A percentile compares a stretch with the other conserved stretches of the same genome.
These are phyloP conservation scores for Odontamblyopus rebecca DNA, from an alignment of 2,797 vertebrate genomes.

Conservation along the genomic window DNA sequence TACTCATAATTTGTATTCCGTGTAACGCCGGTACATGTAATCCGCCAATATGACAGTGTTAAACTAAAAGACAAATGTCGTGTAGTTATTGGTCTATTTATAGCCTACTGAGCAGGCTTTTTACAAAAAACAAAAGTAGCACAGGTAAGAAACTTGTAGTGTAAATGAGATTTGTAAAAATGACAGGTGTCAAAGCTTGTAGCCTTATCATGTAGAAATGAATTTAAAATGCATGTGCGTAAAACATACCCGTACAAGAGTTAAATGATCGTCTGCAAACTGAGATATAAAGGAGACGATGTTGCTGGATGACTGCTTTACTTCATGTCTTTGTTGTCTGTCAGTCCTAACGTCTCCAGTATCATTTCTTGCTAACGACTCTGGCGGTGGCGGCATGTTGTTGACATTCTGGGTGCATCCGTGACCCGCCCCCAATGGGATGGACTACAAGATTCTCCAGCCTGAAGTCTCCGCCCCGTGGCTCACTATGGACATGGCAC, in stretches of 20 bases:
- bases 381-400: constrained; percentile 62
- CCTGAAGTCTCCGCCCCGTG: constrained; percentile 54
- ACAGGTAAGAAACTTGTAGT: background rate
- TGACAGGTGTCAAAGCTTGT: background rate
- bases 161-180: background rate
- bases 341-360: background rate
- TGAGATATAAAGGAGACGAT: constrained; percentile 68
- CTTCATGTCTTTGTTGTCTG: constrained; percentile 27
- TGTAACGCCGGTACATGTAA: too few relatives aligned
- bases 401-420: constrained; percentile 52
- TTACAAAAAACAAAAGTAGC: background rate
- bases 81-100: background rate
- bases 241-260: constrained; percentile 75
- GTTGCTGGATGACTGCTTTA: constrained; percentile 43
- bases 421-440: constrained; percentile 49
- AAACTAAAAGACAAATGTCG: background rate
- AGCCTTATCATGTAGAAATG: background rate
- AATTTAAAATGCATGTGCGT: background rate
- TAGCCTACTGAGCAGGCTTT: background rate
- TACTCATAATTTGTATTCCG: too few relatives aligned
- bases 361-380: constrained; percentile 41
- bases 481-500: constrained; percentile 35
- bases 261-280: constrained; percentile 74
- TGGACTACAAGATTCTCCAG: constrained; percentile 1
- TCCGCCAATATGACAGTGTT: constrained; percentile 16